Evolutionary conservation across 2,888 invertebrate genomes (phyloP).

Genomic region (Apotomis capreana): DNA sequence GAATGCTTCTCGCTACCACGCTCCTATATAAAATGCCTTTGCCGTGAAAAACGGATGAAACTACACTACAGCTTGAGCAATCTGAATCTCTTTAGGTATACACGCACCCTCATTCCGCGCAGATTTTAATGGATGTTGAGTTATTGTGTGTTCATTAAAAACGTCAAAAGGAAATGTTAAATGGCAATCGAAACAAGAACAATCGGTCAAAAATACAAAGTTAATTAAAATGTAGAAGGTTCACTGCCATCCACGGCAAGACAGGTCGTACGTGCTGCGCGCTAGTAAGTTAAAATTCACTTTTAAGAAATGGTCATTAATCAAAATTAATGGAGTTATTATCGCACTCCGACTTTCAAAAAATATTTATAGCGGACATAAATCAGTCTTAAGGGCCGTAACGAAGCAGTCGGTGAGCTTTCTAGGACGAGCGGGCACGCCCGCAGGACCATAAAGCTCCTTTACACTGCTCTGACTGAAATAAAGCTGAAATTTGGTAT

Average conservation of each 20-base stretch:
- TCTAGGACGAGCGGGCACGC: slow-evolving; percentile 74
- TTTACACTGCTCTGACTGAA: too few species aligned
- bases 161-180: slow-evolving; percentile 52
- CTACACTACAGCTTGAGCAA: slow-evolving; percentile 23
- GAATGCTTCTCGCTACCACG: slow-evolving; percentile 58
- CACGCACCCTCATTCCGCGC: slow-evolving; percentile 27
- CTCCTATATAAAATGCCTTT: slow-evolving; percentile 17
- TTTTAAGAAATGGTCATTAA: slow-evolving; percentile 82
- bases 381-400: slow-evolving; percentile 81
- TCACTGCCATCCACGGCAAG: slow-evolving; percentile 62
- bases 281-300: slow-evolving; percentile 72
- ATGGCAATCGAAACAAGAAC: slow-evolving; percentile 68
- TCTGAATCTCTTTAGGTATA: slow-evolving; percentile 21
- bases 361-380: slow-evolving; percentile 80
- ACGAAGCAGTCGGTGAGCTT: slow-evolving; percentile 74
- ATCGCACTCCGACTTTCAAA: slow-evolving; percentile 82
- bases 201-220: slow-evolving; percentile 67
- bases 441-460: too few species aligned
- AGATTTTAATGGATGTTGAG: slow-evolving; percentile 36
- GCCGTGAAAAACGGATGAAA: slow-evolving; percentile 17
- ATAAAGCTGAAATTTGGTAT: too few species aligned
- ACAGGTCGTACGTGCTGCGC: slow-evolving; percentile 59
- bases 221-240: slow-evolving; percentile 74
- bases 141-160: slow-evolving; percentile 51
- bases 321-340: slow-evolving; percentile 84